Conservation (phyloP, 2,888 invertebrate genomes). For the Eilema depressum region DNA sequence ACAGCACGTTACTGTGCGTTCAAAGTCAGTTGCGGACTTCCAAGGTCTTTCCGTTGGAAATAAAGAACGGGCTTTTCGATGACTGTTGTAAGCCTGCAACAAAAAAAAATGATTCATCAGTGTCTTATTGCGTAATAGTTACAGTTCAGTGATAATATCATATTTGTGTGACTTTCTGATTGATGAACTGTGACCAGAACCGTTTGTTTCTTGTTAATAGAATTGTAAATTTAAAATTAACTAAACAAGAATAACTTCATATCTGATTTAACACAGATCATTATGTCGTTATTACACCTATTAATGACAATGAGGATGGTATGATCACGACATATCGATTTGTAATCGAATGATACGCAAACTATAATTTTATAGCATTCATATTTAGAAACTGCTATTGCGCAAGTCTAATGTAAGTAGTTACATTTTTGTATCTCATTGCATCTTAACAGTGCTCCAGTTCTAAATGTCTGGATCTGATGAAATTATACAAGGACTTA, state of each 20-base stretch:
- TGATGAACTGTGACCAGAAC: conserved; percentile 18
- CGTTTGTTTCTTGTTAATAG: conserved; percentile 22
- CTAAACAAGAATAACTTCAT: conserved; percentile 6
- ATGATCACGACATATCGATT: conserved; percentile 47
- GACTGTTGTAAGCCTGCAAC: conserved; percentile 72
- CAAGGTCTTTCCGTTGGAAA: conserved; percentile 59
- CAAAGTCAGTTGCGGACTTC: conserved; percentile 60
- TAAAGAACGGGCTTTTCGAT: conserved; percentile 61
- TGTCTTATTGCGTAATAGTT: conserved; percentile 40
- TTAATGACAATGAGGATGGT: conserved; percentile 33
- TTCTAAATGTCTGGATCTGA: conserved; percentile 57
- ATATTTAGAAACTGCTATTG: conserved; percentile 45
- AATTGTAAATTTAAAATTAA: conserved; percentile 24
- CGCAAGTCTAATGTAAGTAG: conserved; percentile 36
- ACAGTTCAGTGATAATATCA: conserved; percentile 22
- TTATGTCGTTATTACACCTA: conserved; percentile 33
- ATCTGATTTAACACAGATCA: conserved; percentile 33
- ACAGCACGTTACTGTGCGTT: conserved; percentile 53
- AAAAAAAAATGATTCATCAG: conserved; percentile 52
- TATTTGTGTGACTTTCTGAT: conserved; percentile 18
- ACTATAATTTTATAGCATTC: conserved; percentile 38
- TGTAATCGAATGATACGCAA: conserved; percentile 41
- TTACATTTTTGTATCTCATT: conserved; percentile 32
- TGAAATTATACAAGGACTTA: conserved; percentile 68
- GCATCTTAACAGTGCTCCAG: conserved; percentile 50